Conservation (phyloP, 2,113 vertebrate genomes). For the Zingel zingel region DNA sequence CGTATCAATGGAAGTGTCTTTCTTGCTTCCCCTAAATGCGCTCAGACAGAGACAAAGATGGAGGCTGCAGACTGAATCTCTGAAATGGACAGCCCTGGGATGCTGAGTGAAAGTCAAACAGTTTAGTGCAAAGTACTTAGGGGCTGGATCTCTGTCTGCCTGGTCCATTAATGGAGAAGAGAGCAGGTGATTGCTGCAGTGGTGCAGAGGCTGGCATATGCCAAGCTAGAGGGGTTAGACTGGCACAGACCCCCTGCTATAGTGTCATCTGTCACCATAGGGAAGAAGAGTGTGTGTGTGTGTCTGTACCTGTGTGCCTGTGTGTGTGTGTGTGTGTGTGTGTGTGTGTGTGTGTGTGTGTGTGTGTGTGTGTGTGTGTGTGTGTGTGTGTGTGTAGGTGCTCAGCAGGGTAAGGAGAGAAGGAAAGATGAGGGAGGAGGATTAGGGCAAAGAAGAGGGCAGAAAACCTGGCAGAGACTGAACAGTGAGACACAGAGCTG, state of each 20-base stretch:
- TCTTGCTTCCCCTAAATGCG: conserved; percentile 60
- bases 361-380: conserved; percentile 6
- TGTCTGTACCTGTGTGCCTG: too few species aligned
- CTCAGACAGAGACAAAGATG: conserved; percentile 73
- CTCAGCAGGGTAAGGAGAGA: conserved; percentile 8
- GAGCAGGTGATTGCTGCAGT: conserved; percentile 62
- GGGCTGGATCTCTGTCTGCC: conserved; percentile 21
- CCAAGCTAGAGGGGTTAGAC: conserved; percentile 48
- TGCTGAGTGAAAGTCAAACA: conserved; percentile 63
- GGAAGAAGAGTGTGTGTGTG: conserved; percentile 10
- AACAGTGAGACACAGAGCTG: conserved; percentile 16
- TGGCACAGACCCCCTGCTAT: conserved; percentile 62
- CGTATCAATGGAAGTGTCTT: conserved; percentile 64
- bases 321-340: conserved; percentile 18
- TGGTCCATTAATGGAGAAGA: conserved; percentile 39
- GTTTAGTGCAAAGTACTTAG: conserved; percentile 55
- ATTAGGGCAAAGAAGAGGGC: conserved; percentile 36
- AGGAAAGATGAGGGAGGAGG: conserved; percentile 24
- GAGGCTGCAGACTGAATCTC: conserved; percentile 60
- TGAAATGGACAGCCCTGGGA: conserved; percentile 63
- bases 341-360: not conserved
- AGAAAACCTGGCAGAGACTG: conserved; percentile 26
- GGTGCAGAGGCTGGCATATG: conserved; percentile 55
- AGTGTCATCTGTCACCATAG: conserved; percentile 72
- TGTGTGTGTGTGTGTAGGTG: not conserved